A percentile compares a stretch with the other conserved stretches of the same genome.
Evolutionary conservation across 1,140 invertebrate genomes (phyloP).

Genomic region (Drosophila triauraria): DNA sequence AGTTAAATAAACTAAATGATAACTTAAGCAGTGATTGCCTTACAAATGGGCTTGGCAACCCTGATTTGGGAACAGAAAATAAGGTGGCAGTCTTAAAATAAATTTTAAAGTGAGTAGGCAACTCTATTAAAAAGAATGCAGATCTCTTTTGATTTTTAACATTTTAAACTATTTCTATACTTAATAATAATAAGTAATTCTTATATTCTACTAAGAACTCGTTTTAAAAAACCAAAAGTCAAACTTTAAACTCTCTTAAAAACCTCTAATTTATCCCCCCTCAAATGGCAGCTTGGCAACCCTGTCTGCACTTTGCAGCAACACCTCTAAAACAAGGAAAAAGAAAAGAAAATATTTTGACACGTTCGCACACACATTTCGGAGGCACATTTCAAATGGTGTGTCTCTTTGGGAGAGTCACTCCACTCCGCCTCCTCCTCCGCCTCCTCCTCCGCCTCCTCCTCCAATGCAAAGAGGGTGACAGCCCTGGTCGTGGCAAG

Average conservation of each 20-base stretch:
- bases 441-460: not conserved
- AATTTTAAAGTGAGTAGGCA: not conserved
- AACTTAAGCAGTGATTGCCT: too few relatives aligned
- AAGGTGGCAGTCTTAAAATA: too few relatives aligned
- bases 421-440: not conserved
- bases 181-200: not conserved
- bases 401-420: not conserved
- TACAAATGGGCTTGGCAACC: too few relatives aligned
- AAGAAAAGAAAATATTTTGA: not conserved
- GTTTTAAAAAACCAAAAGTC: too few relatives aligned
- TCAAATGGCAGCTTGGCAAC: slow-evolving; percentile 4
- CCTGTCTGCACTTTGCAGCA: not conserved
- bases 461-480: too few relatives aligned
- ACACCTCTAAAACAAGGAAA: not conserved
- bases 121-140: not conserved
- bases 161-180: not conserved
- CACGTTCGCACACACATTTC: slow-evolving; percentile 10
- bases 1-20: too few relatives aligned
- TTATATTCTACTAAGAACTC: not conserved
- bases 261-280: not conserved
- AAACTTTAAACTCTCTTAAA: not conserved
- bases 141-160: not conserved
- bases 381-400: slow-evolving; percentile 1
- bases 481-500: slow-evolving; percentile 19
- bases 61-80: not conserved